phyloP scores from a whole-genome alignment of 1,140 invertebrate species.

The Achroia grisella region DNA sequence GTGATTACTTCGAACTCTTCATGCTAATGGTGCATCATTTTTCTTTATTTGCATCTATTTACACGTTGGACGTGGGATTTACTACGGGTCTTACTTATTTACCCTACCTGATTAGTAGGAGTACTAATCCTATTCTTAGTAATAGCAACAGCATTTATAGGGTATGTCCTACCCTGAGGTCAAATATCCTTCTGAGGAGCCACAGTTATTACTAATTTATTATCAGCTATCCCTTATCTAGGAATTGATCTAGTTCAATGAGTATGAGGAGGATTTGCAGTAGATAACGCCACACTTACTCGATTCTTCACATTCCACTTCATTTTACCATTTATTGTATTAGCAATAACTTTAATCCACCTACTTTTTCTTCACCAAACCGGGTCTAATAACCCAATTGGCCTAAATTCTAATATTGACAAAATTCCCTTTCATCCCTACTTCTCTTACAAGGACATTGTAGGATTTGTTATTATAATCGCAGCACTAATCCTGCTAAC shows the following conservation, averaged over 20 bases:
- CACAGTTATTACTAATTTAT: conserved; percentile 80
- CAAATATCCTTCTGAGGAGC: conserved; percentile 79
- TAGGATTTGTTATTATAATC: conserved; percentile 74
- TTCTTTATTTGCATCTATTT: conserved; percentile 73
- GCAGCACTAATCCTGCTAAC: conserved; percentile 60
- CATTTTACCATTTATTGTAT: conserved; percentile 27
- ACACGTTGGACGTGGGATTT: conserved; percentile 74
- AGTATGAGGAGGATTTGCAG: conserved; percentile 78
- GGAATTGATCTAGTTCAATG: conserved; percentile 76
- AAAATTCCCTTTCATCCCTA: conserved; percentile 78
- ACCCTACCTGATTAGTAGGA: conserved; percentile 74
- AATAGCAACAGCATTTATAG: conserved; percentile 80
- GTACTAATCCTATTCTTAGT: conserved; percentile 75
- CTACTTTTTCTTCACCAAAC: too few species aligned
- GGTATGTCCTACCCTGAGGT: conserved; percentile 81
- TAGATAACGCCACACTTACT: conserved; percentile 79
- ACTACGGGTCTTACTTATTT: conserved; percentile 73
- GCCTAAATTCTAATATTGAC: conserved; percentile 75
- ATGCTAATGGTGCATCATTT: conserved; percentile 73
- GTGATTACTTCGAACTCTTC: conserved; percentile 3
- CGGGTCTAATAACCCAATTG: conserved; percentile 73
- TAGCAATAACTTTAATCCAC: too few species aligned
- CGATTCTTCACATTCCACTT: conserved; percentile 79
- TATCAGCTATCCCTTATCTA: conserved; percentile 80
- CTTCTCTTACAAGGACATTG: conserved; percentile 76